Base-by-base conservation (phyloP, 2,113 vertebrate genomes). In the Procavia capensis region DNA sequence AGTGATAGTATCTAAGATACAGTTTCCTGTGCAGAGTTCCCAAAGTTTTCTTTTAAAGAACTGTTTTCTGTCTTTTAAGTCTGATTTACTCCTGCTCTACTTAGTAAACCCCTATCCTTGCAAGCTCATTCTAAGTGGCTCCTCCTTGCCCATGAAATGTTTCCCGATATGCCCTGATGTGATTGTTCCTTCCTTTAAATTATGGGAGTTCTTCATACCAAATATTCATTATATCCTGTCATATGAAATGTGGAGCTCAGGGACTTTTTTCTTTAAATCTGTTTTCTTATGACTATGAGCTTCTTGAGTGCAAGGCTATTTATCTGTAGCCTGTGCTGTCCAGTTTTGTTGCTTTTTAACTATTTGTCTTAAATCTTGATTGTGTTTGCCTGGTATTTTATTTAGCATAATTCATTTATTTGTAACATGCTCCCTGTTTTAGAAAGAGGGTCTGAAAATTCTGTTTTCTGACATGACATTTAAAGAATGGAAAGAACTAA, bases 401-500 rank as follows among this genome's bases (percentile, higher is more conserved):
- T 91, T 86, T 66, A 72, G 70, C n/a, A 19, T 90, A 63, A 57
- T 75, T 94, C 47, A 68, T 39, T 57, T 86, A 29, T 79, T 93
- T 95, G 7, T 81, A 64, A 72, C 66, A 8, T 45, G 11, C 70
- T 85, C 90, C 90, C 61, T 76, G 4, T 78, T 91, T 86, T 70
- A 63, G 81, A 63, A 75, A 87, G 25, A n/a, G n/a, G 14, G 13
- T 85, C 59, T 90, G 47, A 91, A 94, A 94, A 80, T 70, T 76
- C 20, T 25, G 22, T 93, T 70, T 85, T 72, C 83, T 94, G 83
- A 74, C 88, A 41, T 83, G 13, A 36, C 66, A 66, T 34, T 93
- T 93, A 68, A 96, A 84, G 41, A 93, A 80, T 83, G n/a, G 43
- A 85, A 82, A 85, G 57, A 72, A 27, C 25, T 93, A 90, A 81